Evolutionary conservation across 2,888 invertebrate species (phyloP).

Genomic region (Dromius quadrimaculatus): DNA sequence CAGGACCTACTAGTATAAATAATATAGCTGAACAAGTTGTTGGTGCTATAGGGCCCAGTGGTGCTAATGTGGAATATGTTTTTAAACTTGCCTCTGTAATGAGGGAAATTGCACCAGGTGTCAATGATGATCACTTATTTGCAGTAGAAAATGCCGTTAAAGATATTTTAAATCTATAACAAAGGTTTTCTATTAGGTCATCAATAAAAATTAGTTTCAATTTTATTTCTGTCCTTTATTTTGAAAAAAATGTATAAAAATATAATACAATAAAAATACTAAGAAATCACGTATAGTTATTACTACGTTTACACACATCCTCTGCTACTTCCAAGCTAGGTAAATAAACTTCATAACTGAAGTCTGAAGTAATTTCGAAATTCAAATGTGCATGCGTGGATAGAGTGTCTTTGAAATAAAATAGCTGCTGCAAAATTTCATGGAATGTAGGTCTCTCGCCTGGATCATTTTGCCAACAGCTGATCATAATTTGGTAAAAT

Average conservation of each 20-base stretch:
- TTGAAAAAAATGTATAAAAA: conserved; percentile 43
- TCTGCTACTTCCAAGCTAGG: conserved; percentile 62
- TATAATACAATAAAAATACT: conserved; percentile 39
- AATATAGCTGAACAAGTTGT: conserved; percentile 86
- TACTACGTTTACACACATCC: conserved; percentile 27
- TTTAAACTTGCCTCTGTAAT: conserved; percentile 85
- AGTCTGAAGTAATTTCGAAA: conserved; percentile 62
- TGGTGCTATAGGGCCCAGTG: conserved; percentile 84
- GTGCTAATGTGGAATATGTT: conserved; percentile 92
- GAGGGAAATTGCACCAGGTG: conserved; percentile 79
- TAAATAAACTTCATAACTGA: conserved; percentile 64
- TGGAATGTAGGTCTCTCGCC: conserved; percentile 83
- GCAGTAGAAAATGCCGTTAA: conserved; percentile 71
- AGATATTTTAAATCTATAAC: conserved; percentile 33
- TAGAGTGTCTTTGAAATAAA: conserved; percentile 58
- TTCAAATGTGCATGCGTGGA: conserved; percentile 59
- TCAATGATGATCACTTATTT: conserved; percentile 82
- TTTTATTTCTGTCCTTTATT: conserved; percentile 20
- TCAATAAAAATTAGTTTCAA: conserved; percentile 4
- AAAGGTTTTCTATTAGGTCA: conserved; percentile 10
- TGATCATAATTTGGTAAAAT: conserved; percentile 83
- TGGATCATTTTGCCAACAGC: conserved; percentile 87
- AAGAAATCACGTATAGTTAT: conserved; percentile 10
- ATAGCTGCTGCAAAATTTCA: conserved; percentile 66
- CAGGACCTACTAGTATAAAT: conserved; percentile 81